phyloP scores from a whole-genome alignment of 2,888 invertebrate genomes.

The Folsomia manolachei region DNA sequence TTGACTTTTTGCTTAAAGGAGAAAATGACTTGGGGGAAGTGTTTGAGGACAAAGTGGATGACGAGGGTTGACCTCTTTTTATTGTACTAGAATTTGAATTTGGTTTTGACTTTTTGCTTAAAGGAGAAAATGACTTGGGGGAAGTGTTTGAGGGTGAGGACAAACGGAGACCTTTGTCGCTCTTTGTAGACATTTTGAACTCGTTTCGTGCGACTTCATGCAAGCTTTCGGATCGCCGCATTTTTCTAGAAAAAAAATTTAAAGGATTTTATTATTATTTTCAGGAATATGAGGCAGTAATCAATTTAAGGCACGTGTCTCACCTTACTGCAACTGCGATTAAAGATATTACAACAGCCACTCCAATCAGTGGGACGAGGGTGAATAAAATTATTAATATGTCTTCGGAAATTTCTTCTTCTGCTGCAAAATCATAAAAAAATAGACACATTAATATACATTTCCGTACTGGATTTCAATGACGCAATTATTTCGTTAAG shows the following conservation, averaged over 20 bases:
- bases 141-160: neutral
- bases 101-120: neutral
- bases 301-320: too few species aligned
- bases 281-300: too few species aligned
- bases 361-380: constrained; percentile 36
- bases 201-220: constrained; percentile 32
- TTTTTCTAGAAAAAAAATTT: constrained; percentile 32
- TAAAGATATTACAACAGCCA: constrained; percentile 41
- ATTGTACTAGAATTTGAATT: too few species aligned
- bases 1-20: neutral
- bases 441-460: too few species aligned
- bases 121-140: neutral
- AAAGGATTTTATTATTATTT: constrained; percentile 5
- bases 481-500: too few species aligned
- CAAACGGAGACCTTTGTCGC: constrained; percentile 18
- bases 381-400: constrained; percentile 36
- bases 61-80: constrained; percentile 5
- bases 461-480: too few species aligned
- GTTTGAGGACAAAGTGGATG: neutral
- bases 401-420: constrained; percentile 32
- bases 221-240: constrained; percentile 41
- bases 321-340: constrained; percentile 47
- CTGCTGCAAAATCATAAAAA: neutral
- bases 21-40: neutral
- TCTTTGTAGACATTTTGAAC: constrained; percentile 22